Base-by-base conservation (phyloP, 1,140 invertebrate genomes). In the Bombus confusus region DNA sequence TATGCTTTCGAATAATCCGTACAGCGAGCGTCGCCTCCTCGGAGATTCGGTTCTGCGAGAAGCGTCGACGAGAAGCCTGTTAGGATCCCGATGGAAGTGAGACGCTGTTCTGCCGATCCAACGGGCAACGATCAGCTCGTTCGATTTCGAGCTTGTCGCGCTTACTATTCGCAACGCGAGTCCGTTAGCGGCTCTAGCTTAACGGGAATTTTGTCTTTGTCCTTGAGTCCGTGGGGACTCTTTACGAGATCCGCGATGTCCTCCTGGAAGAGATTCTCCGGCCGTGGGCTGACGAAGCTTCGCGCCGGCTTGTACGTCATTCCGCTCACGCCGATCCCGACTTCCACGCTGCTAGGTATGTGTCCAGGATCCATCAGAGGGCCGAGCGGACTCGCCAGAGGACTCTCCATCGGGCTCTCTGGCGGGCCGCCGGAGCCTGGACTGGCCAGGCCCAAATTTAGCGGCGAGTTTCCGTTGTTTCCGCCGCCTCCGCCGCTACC, bases 301-400 rank as follows among this genome's bases (percentile, higher is more conserved):
- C 96, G 95, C 9, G 95, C 93, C 0, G 96, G 95, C 89, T 97
- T 97, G 92, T 97, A 97, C 68, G 96, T 95, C 96, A 97, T 96
- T n/a, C 96, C 96, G 83, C 96, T 96, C 73, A 96, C 96, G 43
- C 96, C 96, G 66, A 97, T 96, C 13, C 96, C 96, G 8, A 96
- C 95, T 86, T 97, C 96, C 39, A 96, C 95, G 91, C 93, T 95
- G 80, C 94, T 93, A 1, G 94, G 92, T 92, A 95, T 93, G 90
- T 95, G 95, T 0, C 91, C 91, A 6, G 93, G 94, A 57, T 95
- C 95, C 93, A 95, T 94, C 43, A 95, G 80, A 1, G 94, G 93
- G 1, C 93, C 94, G 15, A 96, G 90, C 0, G 96, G 96, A 76
- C 95, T 96, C 83, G 96, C 95, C 31, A 96, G 80, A 0, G 95